phyloP scores from a whole-genome alignment of 1,140 invertebrate genomes.

The Heliconius hewitsoni region DNA sequence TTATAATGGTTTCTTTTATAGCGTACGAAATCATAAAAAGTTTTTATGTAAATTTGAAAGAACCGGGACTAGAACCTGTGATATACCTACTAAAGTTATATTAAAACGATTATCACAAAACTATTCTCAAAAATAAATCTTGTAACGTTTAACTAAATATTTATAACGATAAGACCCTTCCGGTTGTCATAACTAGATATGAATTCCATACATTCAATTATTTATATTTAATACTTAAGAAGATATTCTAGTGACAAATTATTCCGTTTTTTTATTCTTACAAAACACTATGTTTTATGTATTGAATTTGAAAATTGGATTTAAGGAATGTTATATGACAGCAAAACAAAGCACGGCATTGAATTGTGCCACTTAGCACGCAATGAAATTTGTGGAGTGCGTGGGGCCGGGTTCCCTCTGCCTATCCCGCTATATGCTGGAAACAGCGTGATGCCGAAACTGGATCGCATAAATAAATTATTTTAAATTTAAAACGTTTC shows the following conservation, averaged over 20 bases:
- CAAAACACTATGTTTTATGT: too few relatives aligned
- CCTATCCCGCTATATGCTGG: background rate
- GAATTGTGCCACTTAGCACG: too few relatives aligned
- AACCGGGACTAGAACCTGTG: background rate
- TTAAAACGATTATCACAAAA: background rate
- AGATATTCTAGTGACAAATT: background rate
- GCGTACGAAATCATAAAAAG: too few relatives aligned
- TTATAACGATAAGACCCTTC: conserved; percentile 2
- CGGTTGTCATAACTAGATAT: background rate
- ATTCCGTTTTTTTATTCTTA: too few relatives aligned
- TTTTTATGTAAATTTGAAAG: background rate
- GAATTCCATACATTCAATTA: background rate
- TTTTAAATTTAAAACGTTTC: too few relatives aligned
- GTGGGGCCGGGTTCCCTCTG: background rate
- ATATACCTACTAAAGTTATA: background rate
- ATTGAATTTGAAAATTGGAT: too few relatives aligned
- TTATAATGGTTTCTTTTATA: background rate
- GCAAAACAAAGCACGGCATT: too few relatives aligned
- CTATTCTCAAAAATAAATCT: background rate
- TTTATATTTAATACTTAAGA: background rate
- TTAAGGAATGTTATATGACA: too few relatives aligned
- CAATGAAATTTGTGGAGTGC: too few relatives aligned
- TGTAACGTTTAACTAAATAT: conserved; percentile 11
- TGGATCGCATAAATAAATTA: too few relatives aligned
- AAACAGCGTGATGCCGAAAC: background rate